Base-by-base conservation (phyloP, 2,888 invertebrate species). In the Chromoteleia sp. region DNA sequence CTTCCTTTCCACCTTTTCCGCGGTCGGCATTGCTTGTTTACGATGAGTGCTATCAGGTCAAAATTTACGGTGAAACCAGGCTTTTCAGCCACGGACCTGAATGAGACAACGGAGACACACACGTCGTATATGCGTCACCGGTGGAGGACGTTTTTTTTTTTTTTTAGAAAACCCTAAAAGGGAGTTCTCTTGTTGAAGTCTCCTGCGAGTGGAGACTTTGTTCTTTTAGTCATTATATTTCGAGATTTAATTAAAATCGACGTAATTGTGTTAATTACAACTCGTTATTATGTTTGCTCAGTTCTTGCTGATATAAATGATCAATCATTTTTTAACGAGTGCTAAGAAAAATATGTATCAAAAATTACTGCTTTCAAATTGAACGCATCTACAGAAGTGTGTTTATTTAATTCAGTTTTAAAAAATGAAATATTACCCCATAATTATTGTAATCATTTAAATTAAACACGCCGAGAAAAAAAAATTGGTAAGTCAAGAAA, bases 21-120 rank as follows among this genome's bases (percentile, higher is more conserved):
- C 78, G 78, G 71, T 33, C 71, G 71, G 70, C 70, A 43, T 73
- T 43, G 71, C 81, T 83, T 81, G 83, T 83, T 83, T 81, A 83
- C 80, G 77, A 81, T 70, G 73, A 81, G 83, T 65, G 71, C 80
- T 65, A 78, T 48, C 56, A 63, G 81, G 71, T 74, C 78, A 67
- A 68, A 81, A 71, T 81, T 83, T 70, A 79, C 58, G 63, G 25
- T 45, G 61, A 29, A 73, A 14, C 48, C 33, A 33, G 68, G 21
- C 59, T 65, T 71, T 81, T 71, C 58, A 73, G 29, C 21, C 41
- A 36, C 43, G 39, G 52, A 41, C 71, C 65, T 52, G 61, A 71
- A 75, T 54, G 59, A 78, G 50, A 2, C 21, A 21, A 29, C 14
- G n/a, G 39, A 73, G 50, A 71, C 54, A 56, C 54, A 61, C 59